Percentiles rank a stretch among this genome's conserved stretches.
phyloP scores from a whole-genome alignment of 2,797 vertebrate genomes.

The Myripristis jacobus region DNA sequence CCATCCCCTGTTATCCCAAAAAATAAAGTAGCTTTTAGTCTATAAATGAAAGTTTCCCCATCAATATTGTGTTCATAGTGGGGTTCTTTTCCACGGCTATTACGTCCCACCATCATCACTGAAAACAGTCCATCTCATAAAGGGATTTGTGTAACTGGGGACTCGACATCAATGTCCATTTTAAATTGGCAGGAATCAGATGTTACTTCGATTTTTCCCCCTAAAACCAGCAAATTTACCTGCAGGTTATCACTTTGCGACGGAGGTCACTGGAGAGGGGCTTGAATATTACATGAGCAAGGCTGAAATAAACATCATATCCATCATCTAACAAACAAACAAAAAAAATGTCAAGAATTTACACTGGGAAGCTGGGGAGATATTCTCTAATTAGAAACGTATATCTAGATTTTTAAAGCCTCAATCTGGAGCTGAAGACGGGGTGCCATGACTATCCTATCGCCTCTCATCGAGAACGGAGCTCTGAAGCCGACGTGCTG shows the following conservation, averaged over 20 bases:
- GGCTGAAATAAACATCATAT: constrained; percentile 43
- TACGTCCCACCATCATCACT: constrained; percentile 5
- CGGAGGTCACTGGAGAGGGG: constrained; percentile 2
- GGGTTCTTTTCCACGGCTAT: constrained; percentile 37
- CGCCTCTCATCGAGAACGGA: constrained; percentile 32
- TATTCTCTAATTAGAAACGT: constrained; percentile 51
- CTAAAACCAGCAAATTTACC: constrained; percentile 9
- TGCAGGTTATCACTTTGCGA: neutral
- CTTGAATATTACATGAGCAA: constrained; percentile 13
- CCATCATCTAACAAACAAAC: constrained; percentile 30
- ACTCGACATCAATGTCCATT: constrained; percentile 7
- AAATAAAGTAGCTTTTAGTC: constrained; percentile 60
- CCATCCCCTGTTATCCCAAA: constrained; percentile 19
- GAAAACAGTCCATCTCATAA: constrained; percentile 36
- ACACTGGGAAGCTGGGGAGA: neutral
- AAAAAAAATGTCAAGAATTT: too few species aligned
- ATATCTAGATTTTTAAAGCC: constrained; percentile 77
- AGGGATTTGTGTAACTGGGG: constrained; percentile 24
- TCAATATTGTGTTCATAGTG: constrained; percentile 19
- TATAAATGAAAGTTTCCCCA: constrained; percentile 46
- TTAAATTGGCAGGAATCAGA: constrained; percentile 3
- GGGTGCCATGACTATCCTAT: constrained; percentile 20
- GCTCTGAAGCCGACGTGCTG: constrained; percentile 31
- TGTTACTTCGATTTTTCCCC: neutral
- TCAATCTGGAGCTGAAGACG: constrained; percentile 64